These are phyloP conservation scores for Drosophila lacertosa DNA, from an alignment of 1,140 invertebrate species.

Conservation along the genomic window DNA sequence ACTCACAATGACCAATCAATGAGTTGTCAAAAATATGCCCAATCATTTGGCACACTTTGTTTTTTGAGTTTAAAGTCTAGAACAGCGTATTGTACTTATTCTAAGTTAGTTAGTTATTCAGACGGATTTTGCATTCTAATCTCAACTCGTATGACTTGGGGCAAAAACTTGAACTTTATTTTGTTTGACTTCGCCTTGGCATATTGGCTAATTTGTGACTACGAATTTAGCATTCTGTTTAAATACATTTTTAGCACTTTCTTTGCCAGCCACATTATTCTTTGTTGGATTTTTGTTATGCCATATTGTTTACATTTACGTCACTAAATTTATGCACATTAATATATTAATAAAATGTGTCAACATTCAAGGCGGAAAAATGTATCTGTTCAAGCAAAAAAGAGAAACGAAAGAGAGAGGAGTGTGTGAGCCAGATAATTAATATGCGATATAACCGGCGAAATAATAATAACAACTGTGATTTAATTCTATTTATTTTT, in stretches of 20 bases:
- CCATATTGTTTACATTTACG: slow-evolving; percentile 27
- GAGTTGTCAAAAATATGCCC: slow-evolving; percentile 12
- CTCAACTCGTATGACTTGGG: slow-evolving; percentile 4
- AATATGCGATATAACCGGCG: slow-evolving; percentile 1
- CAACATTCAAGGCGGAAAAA: background rate
- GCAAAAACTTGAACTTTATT: slow-evolving; percentile 14
- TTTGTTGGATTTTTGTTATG: background rate
- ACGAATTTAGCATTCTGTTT: background rate
- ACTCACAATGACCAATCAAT: slow-evolving; percentile 17
- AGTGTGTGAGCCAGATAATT: background rate
- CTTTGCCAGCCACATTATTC: background rate
- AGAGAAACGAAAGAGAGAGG: background rate
- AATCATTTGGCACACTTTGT: slow-evolving; percentile 17
- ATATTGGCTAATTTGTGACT: background rate
- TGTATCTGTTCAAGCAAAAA: background rate
- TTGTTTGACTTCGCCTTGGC: slow-evolving; percentile 15
- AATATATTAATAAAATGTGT: slow-evolving; percentile 3
- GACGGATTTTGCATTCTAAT: background rate
- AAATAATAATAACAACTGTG: slow-evolving; percentile 32
- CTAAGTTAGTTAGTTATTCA: slow-evolving; percentile 1
- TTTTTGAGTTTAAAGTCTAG: background rate
- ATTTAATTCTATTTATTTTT: slow-evolving; percentile 33
- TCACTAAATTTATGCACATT: slow-evolving; percentile 6
- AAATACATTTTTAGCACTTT: slow-evolving; percentile 24
- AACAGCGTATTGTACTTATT: background rate